Conservation (phyloP, 53 echinoderm and acorn worm genomes). For the Glandiceps talaboti region DNA sequence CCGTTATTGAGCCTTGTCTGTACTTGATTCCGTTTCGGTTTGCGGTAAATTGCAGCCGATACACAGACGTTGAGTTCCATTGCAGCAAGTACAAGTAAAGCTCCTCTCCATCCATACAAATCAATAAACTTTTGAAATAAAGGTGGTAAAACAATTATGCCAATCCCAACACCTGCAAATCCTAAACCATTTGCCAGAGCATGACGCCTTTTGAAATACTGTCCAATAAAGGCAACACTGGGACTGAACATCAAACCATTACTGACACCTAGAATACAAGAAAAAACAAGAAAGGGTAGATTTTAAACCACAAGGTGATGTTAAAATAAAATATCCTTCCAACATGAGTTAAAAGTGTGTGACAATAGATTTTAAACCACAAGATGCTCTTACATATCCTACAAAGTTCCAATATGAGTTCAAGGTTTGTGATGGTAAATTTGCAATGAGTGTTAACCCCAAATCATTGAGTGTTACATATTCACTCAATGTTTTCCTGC, state of each 20-base stretch:
- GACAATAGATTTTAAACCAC: too few species aligned
- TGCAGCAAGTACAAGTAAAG: neutral
- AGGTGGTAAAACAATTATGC: neutral
- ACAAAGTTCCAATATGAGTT: too few species aligned
- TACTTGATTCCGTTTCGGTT: neutral
- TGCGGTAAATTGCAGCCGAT: neutral
- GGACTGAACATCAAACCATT: neutral
- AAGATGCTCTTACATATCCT: too few species aligned
- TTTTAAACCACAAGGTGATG: too few species aligned
- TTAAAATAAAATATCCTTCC: too few species aligned
- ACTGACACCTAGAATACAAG: neutral
- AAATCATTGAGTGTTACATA: too few species aligned
- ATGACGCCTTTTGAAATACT: neutral
- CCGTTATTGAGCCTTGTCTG: neutral
- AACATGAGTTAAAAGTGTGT: too few species aligned
- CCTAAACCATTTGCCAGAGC: neutral
- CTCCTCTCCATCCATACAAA: neutral
- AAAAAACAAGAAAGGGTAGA: too few species aligned
- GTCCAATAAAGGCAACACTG: neutral
- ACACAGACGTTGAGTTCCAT: neutral
- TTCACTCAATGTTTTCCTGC: too few species aligned
- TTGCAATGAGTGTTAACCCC: too few species aligned
- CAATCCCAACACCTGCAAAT: neutral
- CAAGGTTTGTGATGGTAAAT: too few species aligned
- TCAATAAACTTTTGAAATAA: neutral